Percentiles rank a stretch among this genome's conserved stretches.
Conservation (phyloP, 2,113 vertebrate species). For the Protobothrops mucrosquamatus region DNA sequence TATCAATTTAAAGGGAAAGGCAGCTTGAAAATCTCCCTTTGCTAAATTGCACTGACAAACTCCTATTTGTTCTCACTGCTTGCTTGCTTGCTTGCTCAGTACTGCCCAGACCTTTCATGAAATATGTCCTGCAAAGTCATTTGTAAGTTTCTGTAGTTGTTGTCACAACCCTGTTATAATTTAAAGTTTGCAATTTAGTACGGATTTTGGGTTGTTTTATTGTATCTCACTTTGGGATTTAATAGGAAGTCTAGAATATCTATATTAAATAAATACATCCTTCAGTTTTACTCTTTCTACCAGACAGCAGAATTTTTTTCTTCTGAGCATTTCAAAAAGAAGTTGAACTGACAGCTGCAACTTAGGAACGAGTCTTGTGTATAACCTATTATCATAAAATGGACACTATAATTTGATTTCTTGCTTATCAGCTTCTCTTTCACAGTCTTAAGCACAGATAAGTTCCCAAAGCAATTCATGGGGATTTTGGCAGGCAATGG, state of each 20-base stretch:
- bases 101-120: neutral
- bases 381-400: neutral
- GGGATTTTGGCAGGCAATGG: neutral
- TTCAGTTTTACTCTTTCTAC: conserved; percentile 11
- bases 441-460: neutral
- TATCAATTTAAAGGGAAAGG: neutral
- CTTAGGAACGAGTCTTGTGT: neutral
- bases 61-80: neutral
- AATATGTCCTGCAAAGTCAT: neutral
- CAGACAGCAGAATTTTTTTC: neutral
- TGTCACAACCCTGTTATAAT: neutral
- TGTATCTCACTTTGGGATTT: neutral
- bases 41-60: neutral
- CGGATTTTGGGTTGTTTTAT: neutral
- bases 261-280: conserved; percentile 4
- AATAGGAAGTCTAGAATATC: neutral
- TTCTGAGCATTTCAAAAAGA: neutral
- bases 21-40: neutral
- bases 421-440: neutral
- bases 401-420: neutral
- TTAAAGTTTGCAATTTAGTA: neutral
- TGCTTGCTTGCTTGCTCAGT: neutral
- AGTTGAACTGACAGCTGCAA: neutral
- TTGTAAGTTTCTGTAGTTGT: neutral
- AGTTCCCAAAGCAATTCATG: conserved; percentile 27